phyloP scores from a whole-genome alignment of 1,140 invertebrate species.

The Aphis gossypii region DNA sequence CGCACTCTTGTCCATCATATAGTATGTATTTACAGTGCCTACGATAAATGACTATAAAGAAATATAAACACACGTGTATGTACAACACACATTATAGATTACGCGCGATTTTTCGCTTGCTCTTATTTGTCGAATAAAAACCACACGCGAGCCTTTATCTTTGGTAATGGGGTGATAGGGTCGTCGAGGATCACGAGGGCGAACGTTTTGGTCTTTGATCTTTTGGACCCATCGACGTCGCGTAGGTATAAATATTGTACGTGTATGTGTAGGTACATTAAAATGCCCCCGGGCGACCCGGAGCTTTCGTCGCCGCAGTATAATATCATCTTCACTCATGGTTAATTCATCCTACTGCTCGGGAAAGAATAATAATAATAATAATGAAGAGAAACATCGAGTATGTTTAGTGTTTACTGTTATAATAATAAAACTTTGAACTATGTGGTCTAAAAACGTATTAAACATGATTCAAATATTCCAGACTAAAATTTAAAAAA shows the following conservation, averaged over 20 bases:
- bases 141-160: not conserved
- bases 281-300: not conserved
- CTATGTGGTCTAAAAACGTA: not conserved
- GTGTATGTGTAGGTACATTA: not conserved
- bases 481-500: not conserved
- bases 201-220: not conserved
- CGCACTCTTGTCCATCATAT: not conserved
- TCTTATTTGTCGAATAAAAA: not conserved
- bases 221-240: not conserved
- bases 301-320: not conserved
- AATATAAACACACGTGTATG: not conserved
- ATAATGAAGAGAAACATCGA: not conserved
- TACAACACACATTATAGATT: not conserved
- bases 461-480: not conserved
- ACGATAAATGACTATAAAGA: not conserved
- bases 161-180: not conserved
- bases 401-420: not conserved
- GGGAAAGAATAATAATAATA: not conserved
- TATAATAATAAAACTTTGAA: not conserved
- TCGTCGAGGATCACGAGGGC: not conserved
- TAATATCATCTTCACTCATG: not conserved
- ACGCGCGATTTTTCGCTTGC: not conserved
- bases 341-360: not conserved
- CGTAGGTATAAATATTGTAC: not conserved
- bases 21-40: not conserved